phyloP scores from a whole-genome alignment of 1,140 invertebrate species.

The Camponotus floridanus region DNA sequence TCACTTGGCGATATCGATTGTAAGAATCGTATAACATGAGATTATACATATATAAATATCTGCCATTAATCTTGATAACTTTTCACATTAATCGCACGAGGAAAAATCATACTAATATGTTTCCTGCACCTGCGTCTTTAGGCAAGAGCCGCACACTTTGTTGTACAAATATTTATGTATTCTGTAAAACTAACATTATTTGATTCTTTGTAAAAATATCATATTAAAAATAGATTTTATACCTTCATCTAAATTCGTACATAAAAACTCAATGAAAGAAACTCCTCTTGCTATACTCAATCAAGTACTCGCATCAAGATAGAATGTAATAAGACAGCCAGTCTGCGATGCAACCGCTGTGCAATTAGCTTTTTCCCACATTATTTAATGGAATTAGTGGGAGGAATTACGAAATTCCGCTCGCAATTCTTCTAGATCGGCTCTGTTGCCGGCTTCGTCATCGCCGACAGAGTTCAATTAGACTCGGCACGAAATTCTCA shows the following conservation, averaged over 20 bases:
- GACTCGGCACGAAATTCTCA: constrained; percentile 55
- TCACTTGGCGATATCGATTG: neutral
- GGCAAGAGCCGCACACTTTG: neutral
- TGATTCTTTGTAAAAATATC: constrained; percentile 2
- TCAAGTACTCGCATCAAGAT: constrained; percentile 53
- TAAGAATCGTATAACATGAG: neutral
- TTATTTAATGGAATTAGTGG: constrained; percentile 65
- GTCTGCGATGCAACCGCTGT: constrained; percentile 52
- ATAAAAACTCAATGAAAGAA: constrained; percentile 7
- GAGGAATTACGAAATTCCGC: constrained; percentile 70
- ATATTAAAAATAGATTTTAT: constrained; percentile 18
- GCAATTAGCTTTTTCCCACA: constrained; percentile 78
- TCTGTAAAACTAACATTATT: neutral
- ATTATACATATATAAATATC: neutral
- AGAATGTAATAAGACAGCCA: constrained; percentile 52
- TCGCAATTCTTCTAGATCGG: constrained; percentile 54
- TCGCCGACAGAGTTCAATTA: constrained; percentile 51
- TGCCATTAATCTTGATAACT: constrained; percentile 29
- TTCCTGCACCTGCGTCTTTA: neutral
- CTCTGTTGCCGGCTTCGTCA: constrained; percentile 38
- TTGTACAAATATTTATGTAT: neutral
- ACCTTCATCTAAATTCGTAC: neutral
- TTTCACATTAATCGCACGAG: neutral
- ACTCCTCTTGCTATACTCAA: constrained; percentile 29
- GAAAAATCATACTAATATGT: neutral